Evolutionary conservation across 30 jellyfish, hydroid and myxozoan genomes (phyloP).

Genomic region (Cassiopea andromeda): DNA sequence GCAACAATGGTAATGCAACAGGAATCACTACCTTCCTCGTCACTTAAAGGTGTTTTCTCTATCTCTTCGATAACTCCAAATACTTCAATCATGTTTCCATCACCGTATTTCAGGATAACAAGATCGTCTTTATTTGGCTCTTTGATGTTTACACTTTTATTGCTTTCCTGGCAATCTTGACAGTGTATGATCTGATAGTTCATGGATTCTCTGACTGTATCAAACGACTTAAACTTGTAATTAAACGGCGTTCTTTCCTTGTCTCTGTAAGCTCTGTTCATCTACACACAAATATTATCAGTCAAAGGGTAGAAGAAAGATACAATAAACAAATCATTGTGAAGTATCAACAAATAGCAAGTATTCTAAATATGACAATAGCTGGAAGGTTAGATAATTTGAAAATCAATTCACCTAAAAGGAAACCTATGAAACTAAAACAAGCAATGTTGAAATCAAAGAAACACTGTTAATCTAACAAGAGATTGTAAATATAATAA

Average conservation of each 20-base stretch:
- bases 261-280: constrained; percentile 65
- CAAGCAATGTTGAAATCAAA: no score
- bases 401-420: no score
- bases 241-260: constrained; percentile 5
- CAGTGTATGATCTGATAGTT: constrained; percentile 50
- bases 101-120: constrained; percentile 59
- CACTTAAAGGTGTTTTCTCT: constrained; percentile 16
- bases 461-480: no score
- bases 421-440: no score
- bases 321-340: no score
- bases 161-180: constrained; percentile 22
- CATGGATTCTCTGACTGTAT: constrained; percentile 25
- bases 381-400: no score
- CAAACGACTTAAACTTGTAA: constrained; percentile 45
- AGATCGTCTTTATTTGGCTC: constrained; percentile 71
- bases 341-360: no score
- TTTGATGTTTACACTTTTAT: neutral
- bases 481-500: no score
- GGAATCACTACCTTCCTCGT: constrained; percentile 23
- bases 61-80: constrained; percentile 79
- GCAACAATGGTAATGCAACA: neutral
- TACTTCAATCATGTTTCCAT: constrained; percentile 48
- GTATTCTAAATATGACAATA: no score
- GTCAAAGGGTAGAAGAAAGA: neutral
- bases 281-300: constrained; percentile 5